These are phyloP conservation scores for Telenomus remus DNA, from an alignment of 1,140 invertebrate species.

Conservation along the genomic window DNA sequence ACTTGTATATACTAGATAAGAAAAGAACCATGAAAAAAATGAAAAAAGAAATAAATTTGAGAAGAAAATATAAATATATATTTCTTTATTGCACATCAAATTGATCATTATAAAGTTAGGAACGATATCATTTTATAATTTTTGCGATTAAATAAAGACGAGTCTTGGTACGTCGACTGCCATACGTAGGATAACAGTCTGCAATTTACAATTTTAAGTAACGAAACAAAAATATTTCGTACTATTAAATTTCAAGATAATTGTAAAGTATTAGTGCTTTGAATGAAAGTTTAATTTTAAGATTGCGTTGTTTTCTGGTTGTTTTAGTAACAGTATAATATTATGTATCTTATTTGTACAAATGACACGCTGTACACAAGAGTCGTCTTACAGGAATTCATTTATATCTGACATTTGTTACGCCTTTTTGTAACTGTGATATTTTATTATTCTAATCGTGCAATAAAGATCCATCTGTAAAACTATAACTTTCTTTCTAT, in stretches of 20 bases:
- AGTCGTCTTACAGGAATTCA: not conserved
- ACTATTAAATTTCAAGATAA: no score
- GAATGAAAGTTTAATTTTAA: no score
- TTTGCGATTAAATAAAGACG: conserved; percentile 8
- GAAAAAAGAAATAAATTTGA: conserved; percentile 9
- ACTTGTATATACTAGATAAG: conserved; percentile 44
- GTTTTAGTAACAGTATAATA: no score
- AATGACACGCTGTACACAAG: not conserved
- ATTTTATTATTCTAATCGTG: conserved; percentile 29
- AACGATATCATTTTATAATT: conserved; percentile 4
- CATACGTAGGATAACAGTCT: no score
- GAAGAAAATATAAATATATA: conserved; percentile 27
- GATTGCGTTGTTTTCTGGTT: no score
- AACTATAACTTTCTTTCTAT: conserved; percentile 18
- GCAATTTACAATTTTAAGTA: no score
- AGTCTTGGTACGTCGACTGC: no score
- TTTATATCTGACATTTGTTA: conserved; percentile 25
- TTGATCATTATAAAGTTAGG: conserved; percentile 8
- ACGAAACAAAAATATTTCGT: no score
- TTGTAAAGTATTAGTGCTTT: no score
- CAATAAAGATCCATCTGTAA: conserved; percentile 32
- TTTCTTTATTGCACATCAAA: conserved; percentile 39
- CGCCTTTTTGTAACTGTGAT: conserved; percentile 45
- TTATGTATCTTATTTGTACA: no score
- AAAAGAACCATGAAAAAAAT: conserved; percentile 13